Evolutionary conservation across 2,113 vertebrate species (phyloP), one percentile per base, ranked within the genome.

Genomic region (Elaphurus davidianus): DNA sequence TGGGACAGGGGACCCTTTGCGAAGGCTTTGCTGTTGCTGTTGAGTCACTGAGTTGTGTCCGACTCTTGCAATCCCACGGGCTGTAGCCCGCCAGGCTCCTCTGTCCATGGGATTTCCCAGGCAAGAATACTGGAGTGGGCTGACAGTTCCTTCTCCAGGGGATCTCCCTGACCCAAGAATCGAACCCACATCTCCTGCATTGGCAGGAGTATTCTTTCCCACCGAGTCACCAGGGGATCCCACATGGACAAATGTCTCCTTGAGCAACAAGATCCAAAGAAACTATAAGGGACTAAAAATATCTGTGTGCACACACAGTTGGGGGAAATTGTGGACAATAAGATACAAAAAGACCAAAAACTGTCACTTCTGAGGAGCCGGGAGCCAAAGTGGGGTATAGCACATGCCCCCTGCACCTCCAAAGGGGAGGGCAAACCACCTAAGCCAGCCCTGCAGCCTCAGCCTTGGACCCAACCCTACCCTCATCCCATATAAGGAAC

Each of bases 21-120:
- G 0, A 45, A 15, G 45, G 74, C 74, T 78, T 47, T 40, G n/a
- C 10, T 36, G 19, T 71, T 43, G 71, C 36, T 76, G 23, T 40
- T 40, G 23, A 40, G 21, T 40, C 0, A 5, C 67, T 74, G 36
- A 21, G 67, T 40, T 40, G 19, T 25, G 67, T 74, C 36, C 5
- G 0, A 25, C 36, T 25, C 11, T 40, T 74, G 19, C 1, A 0
- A 25, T 40, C 67, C 2, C 67, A 6, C 6, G 67, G 67, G 40
- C 36, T 13, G 5, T 13, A 40, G 11, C 67, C 36, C 0, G 3
- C 11, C 67, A 74, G 67, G 21, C 21, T 74, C 36, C 21, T 74
- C 71, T 74, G 11, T 74, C 71, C 21, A 25, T 74, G 1, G 36
- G 36, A 43, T 43, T 74, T 43, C 36, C 36, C 36, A 43, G 71